Conservation (phyloP, 2,888 invertebrate species). For the Hymenopus coronatus region DNA sequence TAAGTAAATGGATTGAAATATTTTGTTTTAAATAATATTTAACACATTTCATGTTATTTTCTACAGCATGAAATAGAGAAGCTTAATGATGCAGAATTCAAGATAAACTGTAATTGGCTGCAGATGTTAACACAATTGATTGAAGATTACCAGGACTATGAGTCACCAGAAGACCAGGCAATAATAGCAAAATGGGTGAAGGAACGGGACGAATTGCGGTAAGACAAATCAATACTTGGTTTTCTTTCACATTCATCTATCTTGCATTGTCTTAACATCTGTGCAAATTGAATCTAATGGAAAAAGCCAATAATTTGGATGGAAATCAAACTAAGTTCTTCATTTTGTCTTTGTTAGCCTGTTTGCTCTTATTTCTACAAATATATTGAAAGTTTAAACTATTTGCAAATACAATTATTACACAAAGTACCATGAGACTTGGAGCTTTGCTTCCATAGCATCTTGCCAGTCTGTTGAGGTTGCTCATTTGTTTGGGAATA, state of each 20-base stretch:
- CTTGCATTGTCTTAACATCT: not conserved
- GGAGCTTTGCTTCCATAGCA: no score
- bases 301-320: no score
- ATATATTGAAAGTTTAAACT: no score
- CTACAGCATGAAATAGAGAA: conserved; percentile 87
- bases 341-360: no score
- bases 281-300: not conserved
- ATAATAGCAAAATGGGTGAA: conserved; percentile 73
- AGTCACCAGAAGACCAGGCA: conserved; percentile 63
- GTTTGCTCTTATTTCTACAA: no score
- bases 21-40: not conserved
- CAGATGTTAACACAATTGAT: conserved; percentile 88
- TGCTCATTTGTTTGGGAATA: no score
- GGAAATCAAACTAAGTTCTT: no score
- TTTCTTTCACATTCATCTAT: no score
- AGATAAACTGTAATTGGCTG: conserved; percentile 85
- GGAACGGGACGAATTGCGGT: conserved; percentile 76
- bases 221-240: conserved; percentile 31
- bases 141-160: conserved; percentile 82
- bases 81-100: conserved; percentile 77
- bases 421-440: no score
- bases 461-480: no score
- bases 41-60: conserved; percentile 33
- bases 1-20: not conserved
- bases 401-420: no score